phyloP scores from a whole-genome alignment of 23 tunicate genomes.

The Halocynthia roretzi region DNA sequence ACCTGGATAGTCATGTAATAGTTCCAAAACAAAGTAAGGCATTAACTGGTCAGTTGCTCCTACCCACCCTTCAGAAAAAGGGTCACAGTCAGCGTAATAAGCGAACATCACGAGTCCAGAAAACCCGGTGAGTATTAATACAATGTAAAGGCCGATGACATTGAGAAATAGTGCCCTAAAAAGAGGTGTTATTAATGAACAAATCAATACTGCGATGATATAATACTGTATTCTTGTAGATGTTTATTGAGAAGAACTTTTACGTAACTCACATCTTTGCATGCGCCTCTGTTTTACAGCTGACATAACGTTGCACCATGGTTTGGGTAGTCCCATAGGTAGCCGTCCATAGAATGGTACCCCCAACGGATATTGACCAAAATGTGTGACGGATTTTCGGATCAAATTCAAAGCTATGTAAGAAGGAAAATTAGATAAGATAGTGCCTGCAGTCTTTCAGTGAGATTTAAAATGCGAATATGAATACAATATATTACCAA shows the following conservation, averaged over 20 bases:
- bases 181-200: neutral
- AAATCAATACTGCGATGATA: neutral
- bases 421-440: neutral
- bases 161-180: conserved; percentile 31
- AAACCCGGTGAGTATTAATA: conserved; percentile 24
- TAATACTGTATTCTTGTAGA: too few species aligned
- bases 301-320: conserved; percentile 34
- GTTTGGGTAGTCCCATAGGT: conserved; percentile 33
- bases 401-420: conserved; percentile 17
- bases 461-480: too few species aligned
- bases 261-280: conserved; percentile 10
- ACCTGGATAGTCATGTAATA: conserved; percentile 36
- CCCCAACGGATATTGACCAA: conserved; percentile 30
- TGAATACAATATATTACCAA: too few species aligned
- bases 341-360: conserved; percentile 27
- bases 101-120: conserved; percentile 39
- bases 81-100: conserved; percentile 47
- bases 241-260: neutral
- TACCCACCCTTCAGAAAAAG: conserved; percentile 42
- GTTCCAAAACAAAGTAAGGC: conserved; percentile 49
- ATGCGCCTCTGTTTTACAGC: conserved; percentile 29
- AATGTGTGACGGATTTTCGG: conserved; percentile 35
- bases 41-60: conserved; percentile 35
- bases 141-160: conserved; percentile 29
- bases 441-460: too few species aligned